Evolutionary conservation across 2,113 vertebrate species (phyloP), one percentile per base, ranked within the genome.

Genomic region (Hippocampus mohnikei): DNA sequence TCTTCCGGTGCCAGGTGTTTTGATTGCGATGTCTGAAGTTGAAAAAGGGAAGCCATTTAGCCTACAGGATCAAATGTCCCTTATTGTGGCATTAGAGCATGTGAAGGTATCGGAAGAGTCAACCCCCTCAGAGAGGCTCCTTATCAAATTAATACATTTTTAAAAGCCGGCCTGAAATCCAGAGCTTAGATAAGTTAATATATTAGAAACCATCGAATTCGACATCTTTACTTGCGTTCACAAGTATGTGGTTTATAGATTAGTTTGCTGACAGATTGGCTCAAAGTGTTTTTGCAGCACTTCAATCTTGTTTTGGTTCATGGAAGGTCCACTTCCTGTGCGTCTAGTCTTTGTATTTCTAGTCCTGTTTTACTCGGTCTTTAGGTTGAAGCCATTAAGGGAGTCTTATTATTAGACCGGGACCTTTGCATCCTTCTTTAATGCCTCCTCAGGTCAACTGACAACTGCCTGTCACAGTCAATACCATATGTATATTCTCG

Each of bases 1-100:
- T 69, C 71, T 71, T 73, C 5, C 23, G 53, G 59, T 8, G 13
- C 50, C 41, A 37, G 25, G 23, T 71, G 64, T 42, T 25, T 16
- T 72, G 50, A 66, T 13, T 16, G 18, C 21, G 56, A 55, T 40
- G 20, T 48, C 61, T 73, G 52, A 3, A 61, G 44, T 11, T 21
- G 13, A 56, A 40, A n/a, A 12, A 3, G 1, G 37, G 21, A 18
- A 50, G 8, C 20, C 3, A 1, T 40, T 56, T 13, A 70, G 13
- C 8, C 27, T 13, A 4, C 15, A 33, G 16, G 25, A 33, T 12
- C 1, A 73, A 74, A 64, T 15, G 72, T 76, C 53, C 58, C 74
- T 72, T 86, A 86, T 75, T 77, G 71, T 56, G 52, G 21, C 52
- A 67, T 78, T 85, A 33, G 81, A 80, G 15, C 42, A 56, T 29